phyloP scores from a whole-genome alignment of 2,797 vertebrate species.

The Rhadinocentrus ornatus region DNA sequence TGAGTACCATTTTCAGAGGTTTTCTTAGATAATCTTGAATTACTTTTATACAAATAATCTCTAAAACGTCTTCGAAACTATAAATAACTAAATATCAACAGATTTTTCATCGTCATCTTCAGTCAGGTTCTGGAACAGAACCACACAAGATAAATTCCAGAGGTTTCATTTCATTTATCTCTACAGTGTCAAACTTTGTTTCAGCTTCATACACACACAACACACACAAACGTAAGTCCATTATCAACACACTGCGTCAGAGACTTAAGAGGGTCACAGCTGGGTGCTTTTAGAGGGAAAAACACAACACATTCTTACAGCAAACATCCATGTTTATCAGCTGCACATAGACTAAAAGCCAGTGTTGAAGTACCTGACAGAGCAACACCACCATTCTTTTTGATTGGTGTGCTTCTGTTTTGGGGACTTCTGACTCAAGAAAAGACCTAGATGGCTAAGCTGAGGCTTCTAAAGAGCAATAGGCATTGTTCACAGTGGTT shows the following conservation, averaged over 20 bases:
- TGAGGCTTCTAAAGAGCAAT: background rate
- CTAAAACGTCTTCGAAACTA: constrained; percentile 73
- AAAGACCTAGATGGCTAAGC: background rate
- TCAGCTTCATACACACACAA: constrained; percentile 21
- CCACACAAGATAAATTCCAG: constrained; percentile 37
- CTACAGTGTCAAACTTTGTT: constrained; percentile 33
- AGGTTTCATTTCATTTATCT: constrained; percentile 29
- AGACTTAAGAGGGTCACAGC: constrained; percentile 14
- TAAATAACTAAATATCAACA: constrained; percentile 69
- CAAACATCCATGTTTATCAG: constrained; percentile 1
- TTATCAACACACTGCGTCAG: constrained; percentile 14
- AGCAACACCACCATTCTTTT: background rate
- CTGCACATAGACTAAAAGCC: background rate
- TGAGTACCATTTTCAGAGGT: constrained; percentile 62
- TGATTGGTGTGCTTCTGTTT: background rate
- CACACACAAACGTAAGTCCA: constrained; percentile 14
- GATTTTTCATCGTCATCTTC: constrained; percentile 43
- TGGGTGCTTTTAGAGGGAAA: constrained; percentile 14
- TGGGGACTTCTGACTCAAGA: background rate
- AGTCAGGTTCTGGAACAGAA: constrained; percentile 55
- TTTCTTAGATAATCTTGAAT: constrained; percentile 51
- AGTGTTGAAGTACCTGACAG: background rate
- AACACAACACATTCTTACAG: constrained; percentile 73
- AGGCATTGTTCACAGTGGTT: background rate
- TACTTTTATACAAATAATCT: constrained; percentile 66